Percentiles rank a stretch among this genome's conserved stretches.
Conservation (phyloP, 2,888 invertebrate genomes). For the Allygus modestus region DNA sequence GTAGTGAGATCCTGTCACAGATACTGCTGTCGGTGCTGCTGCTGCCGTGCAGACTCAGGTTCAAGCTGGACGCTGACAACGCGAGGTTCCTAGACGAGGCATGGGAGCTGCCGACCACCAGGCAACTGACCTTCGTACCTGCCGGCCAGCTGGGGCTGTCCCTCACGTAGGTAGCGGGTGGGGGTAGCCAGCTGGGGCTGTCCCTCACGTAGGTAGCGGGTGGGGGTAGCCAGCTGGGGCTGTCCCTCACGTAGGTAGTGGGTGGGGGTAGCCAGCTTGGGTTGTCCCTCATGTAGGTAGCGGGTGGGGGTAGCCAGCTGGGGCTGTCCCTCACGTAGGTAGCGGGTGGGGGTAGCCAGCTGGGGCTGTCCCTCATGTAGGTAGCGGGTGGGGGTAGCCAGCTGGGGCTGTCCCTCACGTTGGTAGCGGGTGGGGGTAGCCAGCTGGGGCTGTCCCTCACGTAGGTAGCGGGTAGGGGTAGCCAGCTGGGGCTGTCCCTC, state of each 20-base stretch:
- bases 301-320: conserved; percentile 65
- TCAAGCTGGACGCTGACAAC: conserved; percentile 78
- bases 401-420: conserved; percentile 80
- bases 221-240: conserved; percentile 77
- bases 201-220: not conserved
- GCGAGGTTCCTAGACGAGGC: conserved; percentile 80
- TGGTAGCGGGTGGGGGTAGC: conserved; percentile 66
- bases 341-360: no score
- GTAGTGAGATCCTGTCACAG: conserved; percentile 81
- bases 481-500: conserved; percentile 64
- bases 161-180: conserved; percentile 75
- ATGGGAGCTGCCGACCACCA: conserved; percentile 79
- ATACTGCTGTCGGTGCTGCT: conserved; percentile 78
- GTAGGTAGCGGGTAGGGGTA: no score
- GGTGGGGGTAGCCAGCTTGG: not conserved
- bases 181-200: not conserved
- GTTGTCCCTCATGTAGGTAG: no score
- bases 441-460: not conserved
- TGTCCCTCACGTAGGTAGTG: conserved; percentile 77
- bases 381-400: conserved; percentile 72
- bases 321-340: no score
- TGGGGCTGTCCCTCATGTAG: conserved; percentile 81
- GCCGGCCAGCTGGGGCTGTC: conserved; percentile 80
- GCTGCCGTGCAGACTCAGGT: conserved; percentile 77
- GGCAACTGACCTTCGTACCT: conserved; percentile 80